Base-by-base conservation (phyloP, 1,140 invertebrate species). In the Anoplophora glabripennis region DNA sequence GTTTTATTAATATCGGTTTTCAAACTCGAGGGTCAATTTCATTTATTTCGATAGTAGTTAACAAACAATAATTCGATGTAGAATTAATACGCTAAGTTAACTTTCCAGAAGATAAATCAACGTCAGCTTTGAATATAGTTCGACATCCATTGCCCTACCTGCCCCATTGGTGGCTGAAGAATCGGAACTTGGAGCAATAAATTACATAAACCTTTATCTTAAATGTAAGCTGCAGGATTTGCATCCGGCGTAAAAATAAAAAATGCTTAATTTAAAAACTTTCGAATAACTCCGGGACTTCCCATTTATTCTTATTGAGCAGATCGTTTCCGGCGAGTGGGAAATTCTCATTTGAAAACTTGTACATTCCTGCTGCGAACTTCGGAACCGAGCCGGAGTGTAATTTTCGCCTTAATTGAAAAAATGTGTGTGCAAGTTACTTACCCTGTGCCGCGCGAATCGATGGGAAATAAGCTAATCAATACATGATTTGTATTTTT, bases 381-480 rank as follows among this genome's bases (percentile, higher is more conserved):
- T 53, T 49, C 56, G 12, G 44, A 15, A 38, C 44, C n/a, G 45
- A 48, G 49, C 45, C 45, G 38, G 41, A 33, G 57, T 48, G 48
- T 62, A 62, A 57, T 62, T 54, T 58, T 38, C 28, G 53, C 37
- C 17, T 45, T 47, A 47, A 58, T 58, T 59, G 57, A 52, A 61
- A 63, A 62, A 63, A 63, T 28, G 21, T 28, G 45, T 63, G 56
- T 63, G 49, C 49, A 44, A 40, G 41, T 63, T 38, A 62, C 55
- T 57, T 45, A 55, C 17, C 46, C 35, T 36, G 37, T 52, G 33
- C 21, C 18, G 34, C 35, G 37, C 40, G 45, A 53, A 63, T 63
- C 61, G 61, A 64, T 64, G 36, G 51, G 59, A 63, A 63, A 63
- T 63, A 63, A 63, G 36, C 21, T n/a, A n/a, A n/a, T n/a, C n/a